Evolutionary conservation across 2,113 vertebrate species (phyloP), one percentile per base, ranked within the genome.

Genomic region (Hippocampus zosterae): DNA sequence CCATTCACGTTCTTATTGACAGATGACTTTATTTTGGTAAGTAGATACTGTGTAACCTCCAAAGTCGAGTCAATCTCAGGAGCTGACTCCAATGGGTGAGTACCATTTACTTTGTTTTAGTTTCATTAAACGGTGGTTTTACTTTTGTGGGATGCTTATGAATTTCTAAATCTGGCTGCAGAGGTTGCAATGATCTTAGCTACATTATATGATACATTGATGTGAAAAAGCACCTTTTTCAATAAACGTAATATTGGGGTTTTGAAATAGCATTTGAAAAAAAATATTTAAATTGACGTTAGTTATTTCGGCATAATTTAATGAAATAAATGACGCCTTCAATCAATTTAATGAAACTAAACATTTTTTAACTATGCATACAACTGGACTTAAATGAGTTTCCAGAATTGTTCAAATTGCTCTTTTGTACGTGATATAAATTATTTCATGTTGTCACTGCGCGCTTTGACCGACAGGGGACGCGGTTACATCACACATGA

Each of bases 401-500:
- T 3, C 1, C 19, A 9, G 19, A n/a, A n/a, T 21, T 53, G 21
- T 53, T 21, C n/a, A 1, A 21, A 52, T 1, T 21, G 7, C 50
- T 52, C 50, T 19, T 52, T 52, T n/a, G 19, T 52, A 55, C 52
- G 3, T 6, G 8, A 23, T 21, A 3, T 55, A 21, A 40, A 2
- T n/a, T 8, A 10, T 8, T 41, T 63, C 2, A 7, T 40, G 15
- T 61, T 41, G 61, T 64, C 12, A 42, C 23, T 57, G 11, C 10
- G 37, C 61, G 23, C 8, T 64, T 18, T 53, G 42, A 65, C 81
- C 87, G 79, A 53, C 80, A 87, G 88, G 73, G 72, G 85, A 83
- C 0, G 74, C 79, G 57, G 0, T 69, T 15, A 10, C 59, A 42
- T 15, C 9, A 48, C 12, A 77, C 19, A 55, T 72, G 74, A 44